Percentiles rank a stretch among this genome's conserved stretches.
phyloP scores from a whole-genome alignment of 2,888 invertebrate genomes.

The Diaphora mendica region DNA sequence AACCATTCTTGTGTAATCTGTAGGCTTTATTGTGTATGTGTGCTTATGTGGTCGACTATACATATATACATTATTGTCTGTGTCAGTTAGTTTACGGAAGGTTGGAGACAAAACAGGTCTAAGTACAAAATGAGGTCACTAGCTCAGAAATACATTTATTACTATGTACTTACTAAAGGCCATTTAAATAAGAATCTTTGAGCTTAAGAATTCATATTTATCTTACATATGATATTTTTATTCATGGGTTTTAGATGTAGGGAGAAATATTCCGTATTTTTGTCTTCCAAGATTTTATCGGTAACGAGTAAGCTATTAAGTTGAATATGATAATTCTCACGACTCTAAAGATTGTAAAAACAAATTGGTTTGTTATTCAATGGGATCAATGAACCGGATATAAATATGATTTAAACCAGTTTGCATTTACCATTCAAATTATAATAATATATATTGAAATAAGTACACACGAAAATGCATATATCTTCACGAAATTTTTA shows the following conservation, averaged over 20 bases:
- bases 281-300: neutral
- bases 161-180: neutral
- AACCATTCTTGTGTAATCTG: conserved; percentile 26
- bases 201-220: neutral
- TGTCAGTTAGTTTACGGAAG: neutral
- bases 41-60: neutral
- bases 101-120: conserved; percentile 1
- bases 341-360: neutral
- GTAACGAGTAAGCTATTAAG: neutral
- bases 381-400: neutral
- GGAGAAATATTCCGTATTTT: neutral
- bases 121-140: neutral
- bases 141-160: neutral
- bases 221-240: neutral
- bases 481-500: neutral
- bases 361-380: neutral
- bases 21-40: conserved; percentile 6
- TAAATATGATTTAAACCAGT: neutral
- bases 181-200: neutral
- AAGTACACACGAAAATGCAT: neutral
- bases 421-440: neutral
- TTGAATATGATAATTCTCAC: neutral
- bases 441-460: neutral
- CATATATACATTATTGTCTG: neutral
- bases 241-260: neutral